These are phyloP conservation scores for Drosophila murphyi DNA, from an alignment of 1,140 invertebrate species.

Conservation along the genomic window DNA sequence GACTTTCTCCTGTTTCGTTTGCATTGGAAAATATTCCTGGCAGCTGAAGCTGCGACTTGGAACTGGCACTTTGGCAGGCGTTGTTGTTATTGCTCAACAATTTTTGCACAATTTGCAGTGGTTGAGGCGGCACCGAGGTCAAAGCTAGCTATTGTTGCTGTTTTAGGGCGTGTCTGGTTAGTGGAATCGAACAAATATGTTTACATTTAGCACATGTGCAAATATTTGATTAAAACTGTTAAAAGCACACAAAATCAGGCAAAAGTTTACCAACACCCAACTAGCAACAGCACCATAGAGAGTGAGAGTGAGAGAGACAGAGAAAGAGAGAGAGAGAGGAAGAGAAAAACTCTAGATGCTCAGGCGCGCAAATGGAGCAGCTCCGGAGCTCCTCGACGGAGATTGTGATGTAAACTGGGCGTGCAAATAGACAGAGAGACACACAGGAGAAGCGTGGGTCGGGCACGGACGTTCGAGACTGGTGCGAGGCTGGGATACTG, in stretches of 20 bases:
- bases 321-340: slow-evolving; percentile 8
- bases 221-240: slow-evolving; percentile 85
- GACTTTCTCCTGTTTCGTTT: slow-evolving; percentile 85
- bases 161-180: slow-evolving; percentile 78
- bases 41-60: slow-evolving; percentile 64
- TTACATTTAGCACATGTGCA: slow-evolving; percentile 84
- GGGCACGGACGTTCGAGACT: not conserved
- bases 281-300: slow-evolving; percentile 7
- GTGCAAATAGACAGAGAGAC: slow-evolving; percentile 63
- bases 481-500: slow-evolving; percentile 7
- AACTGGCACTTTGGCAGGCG: slow-evolving; percentile 26
- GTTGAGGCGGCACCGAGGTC: slow-evolving; percentile 32
- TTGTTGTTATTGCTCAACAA: slow-evolving; percentile 53
- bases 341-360: slow-evolving; percentile 19
- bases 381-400: slow-evolving; percentile 60
- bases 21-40: slow-evolving; percentile 83
- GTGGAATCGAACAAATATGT: slow-evolving; percentile 84
- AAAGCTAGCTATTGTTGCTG: slow-evolving; percentile 29
- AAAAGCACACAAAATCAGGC: slow-evolving; percentile 84
- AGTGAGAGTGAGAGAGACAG: not conserved
- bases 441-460: not conserved
- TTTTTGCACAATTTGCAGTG: slow-evolving; percentile 75
- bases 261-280: slow-evolving; percentile 80
- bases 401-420: slow-evolving; percentile 78
- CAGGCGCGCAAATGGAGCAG: slow-evolving; percentile 74